Evolutionary conservation across 2,113 vertebrate species (phyloP).

Genomic region (Bubo bubo): DNA sequence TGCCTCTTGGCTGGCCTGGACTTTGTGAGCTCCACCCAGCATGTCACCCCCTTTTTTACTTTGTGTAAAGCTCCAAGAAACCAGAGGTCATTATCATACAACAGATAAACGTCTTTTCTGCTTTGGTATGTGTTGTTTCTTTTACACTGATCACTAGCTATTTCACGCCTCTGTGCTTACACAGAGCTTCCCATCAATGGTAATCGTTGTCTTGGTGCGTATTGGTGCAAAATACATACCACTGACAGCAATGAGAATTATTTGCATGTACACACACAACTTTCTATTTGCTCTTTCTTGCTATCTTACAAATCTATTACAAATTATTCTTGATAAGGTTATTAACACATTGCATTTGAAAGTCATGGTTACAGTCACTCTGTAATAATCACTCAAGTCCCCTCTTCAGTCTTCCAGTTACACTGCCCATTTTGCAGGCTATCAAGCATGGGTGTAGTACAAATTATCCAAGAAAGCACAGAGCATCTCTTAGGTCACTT

Average conservation of each 20-base stretch:
- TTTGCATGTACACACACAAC: not conserved
- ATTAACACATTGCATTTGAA: not conserved
- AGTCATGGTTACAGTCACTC: not conserved
- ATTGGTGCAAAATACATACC: not conserved
- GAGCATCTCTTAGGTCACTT: not conserved
- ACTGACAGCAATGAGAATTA: not conserved
- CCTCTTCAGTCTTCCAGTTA: not conserved
- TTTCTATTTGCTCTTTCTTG: not conserved
- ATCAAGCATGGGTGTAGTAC: not conserved
- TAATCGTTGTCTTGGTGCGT: not conserved
- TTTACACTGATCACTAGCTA: not conserved
- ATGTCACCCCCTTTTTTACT: not conserved
- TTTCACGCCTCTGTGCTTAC: not conserved
- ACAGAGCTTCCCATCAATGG: not conserved
- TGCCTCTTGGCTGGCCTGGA: not conserved
- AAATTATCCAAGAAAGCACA: not conserved
- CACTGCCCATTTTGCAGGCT: conserved; percentile 23
- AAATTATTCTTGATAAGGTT: not conserved
- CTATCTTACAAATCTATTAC: not conserved
- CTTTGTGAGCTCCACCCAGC: not conserved
- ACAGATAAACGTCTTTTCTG: not conserved
- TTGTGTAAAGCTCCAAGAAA: not conserved
- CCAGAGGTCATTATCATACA: not conserved
- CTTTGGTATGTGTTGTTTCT: not conserved
- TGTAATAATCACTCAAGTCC: not conserved